Base-by-base conservation (phyloP, 1,140 invertebrate genomes). In the Phenacoccus solenopsis region DNA sequence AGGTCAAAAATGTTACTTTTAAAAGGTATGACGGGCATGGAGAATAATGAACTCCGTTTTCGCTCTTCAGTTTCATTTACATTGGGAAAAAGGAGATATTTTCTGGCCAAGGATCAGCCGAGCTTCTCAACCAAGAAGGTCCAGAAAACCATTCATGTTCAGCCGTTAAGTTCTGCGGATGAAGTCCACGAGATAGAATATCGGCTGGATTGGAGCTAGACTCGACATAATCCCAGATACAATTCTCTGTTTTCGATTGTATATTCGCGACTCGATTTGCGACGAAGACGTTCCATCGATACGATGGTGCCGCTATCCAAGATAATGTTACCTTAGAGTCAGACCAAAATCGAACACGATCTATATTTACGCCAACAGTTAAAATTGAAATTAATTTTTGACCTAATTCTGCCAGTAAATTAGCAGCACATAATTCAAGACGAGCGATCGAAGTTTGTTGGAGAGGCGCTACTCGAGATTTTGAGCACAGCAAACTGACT, bases 341-440 rank as follows among this genome's bases (percentile, higher is more conserved):
- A 27, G 35, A 32, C 72, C 72, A 73, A 56, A 68, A 73, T 56
- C 72, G 76, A 27, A 69, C 57, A 20, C 27, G 7, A 25, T 68
- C 20, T 64, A 49, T 7, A 2, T 56, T 59, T 9, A 70, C 5
- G 35, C 9, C 13, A 7, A 67, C 1, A 0, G 27, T 32, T 13
- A 70, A n/a, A 13, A 13, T 67, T 13, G 7, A 35, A 24, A 24
- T 12, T 21, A 69, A 25, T 10, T 12, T 28, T 1, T 68, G n/a
- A 21, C 73, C 5, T 0, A 72, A 25, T 24, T 73, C 57, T 1
- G 74, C 73, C 59, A 78, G 70, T 0, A 79, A 28, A 7, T 75
- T 49, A 1, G 77, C 76, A 12, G 73, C 77, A 69, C 75, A 78
- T 7, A 79, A 68, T 67, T 79, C 78, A 9, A 79, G 70, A 59